A percentile compares a stretch with the other conserved stretches of the same genome.
phyloP scores from a whole-genome alignment of 2,888 invertebrate species.

The Pardosa pseudoannulata region DNA sequence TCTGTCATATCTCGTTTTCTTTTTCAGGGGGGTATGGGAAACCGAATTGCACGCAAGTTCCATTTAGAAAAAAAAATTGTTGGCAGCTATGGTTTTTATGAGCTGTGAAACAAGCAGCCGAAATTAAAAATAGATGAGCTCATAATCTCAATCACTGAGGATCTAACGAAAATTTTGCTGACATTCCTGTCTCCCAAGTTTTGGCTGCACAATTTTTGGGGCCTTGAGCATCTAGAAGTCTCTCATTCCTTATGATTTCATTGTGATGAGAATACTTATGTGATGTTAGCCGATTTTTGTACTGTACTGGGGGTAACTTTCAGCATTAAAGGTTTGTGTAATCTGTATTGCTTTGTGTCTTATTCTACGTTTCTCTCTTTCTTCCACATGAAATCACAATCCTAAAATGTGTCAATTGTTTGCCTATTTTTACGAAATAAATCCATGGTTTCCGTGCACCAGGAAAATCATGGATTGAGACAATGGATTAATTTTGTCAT shows the following conservation, averaged over 20 bases:
- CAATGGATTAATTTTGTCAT: no score
- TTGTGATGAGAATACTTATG: slow-evolving; percentile 48
- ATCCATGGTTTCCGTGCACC: no score
- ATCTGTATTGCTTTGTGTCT: no score
- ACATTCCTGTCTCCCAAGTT: slow-evolving; percentile 44
- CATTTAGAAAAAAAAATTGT: not conserved
- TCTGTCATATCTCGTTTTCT: no score
- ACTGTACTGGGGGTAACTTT: slow-evolving; percentile 69
- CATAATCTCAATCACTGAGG: no score
- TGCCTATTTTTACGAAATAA: no score
- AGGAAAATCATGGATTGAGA: no score
- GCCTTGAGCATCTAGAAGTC: slow-evolving; percentile 23
- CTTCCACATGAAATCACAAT: no score
- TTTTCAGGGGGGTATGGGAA: no score
- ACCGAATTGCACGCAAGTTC: no score
- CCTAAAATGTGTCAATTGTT: no score
- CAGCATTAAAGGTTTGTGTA: slow-evolving; percentile 74
- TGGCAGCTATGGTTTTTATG: not conserved
- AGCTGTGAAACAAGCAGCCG: not conserved
- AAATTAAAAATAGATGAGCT: not conserved
- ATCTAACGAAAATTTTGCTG: not conserved
- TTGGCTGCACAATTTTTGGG: slow-evolving; percentile 12
- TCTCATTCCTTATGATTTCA: slow-evolving; percentile 29
- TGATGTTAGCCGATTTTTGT: slow-evolving; percentile 68
- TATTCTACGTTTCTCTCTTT: no score